Evolutionary conservation across 2,888 invertebrate species (phyloP), one percentile per base, ranked within the genome.

Genomic region (Cetonia aurata): DNA sequence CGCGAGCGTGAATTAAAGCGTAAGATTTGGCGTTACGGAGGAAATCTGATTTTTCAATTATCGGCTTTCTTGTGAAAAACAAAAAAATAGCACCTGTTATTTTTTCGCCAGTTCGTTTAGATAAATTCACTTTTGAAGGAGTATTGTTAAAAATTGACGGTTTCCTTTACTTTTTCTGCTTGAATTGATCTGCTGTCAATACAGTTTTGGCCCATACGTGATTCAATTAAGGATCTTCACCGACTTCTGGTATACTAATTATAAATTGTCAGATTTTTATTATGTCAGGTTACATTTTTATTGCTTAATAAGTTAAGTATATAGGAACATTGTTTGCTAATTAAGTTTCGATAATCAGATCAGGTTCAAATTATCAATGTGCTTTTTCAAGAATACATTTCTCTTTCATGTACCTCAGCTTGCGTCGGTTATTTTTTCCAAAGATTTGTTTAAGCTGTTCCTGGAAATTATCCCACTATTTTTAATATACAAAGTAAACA

Each of bases 111-210:
- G 37, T 65, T 65, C 37, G 62, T 65, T n/a, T 65, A 65, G 50
- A 65, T 65, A 65, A 65, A 65, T 65, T 65, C 19, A 52, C 37
- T 50, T 65, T 65, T 65, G 50, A 50, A 65, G 17, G 50, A 37
- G 62, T 46, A 65, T 52, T 52, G 62, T 50, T 62, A 31, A 15
- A 50, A 62, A 41, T 41, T 57, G 42, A 57, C 57, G 15, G 62
- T 25, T 62, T 62, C 17, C 62, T 33, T 62, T 62, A 62, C 48
- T 48, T 62, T 62, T 48, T 62, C 33, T 50, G 44, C 25, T 62
- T 48, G 31, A 48, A 9, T 48, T 62, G 15, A n/a, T 62, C 8
- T 13, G 15, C 13, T 33, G 33, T 48, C 31, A 50, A 15, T 48
- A 6, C 19, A 15, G 25, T 33, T 6, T 62, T 62, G n/a, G n/a